Percentiles rank a stretch among this genome's conserved stretches.
Evolutionary conservation across 2,888 invertebrate genomes (phyloP).

Genomic region (Drosophila infuscata): DNA sequence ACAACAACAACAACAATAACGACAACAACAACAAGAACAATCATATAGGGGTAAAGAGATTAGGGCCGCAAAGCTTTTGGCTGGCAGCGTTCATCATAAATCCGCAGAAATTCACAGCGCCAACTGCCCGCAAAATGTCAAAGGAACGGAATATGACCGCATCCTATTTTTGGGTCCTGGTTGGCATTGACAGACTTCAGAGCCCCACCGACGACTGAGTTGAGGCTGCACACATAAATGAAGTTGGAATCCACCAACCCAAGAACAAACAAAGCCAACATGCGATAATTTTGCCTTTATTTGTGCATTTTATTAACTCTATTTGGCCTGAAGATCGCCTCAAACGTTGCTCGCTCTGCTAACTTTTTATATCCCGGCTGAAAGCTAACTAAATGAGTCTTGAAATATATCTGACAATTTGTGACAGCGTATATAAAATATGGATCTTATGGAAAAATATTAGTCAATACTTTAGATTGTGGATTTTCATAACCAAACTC

Average conservation of each 20-base stretch:
- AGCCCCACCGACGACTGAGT: not conserved
- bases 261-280: not conserved
- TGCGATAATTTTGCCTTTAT: not conserved
- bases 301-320: not conserved
- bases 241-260: not conserved
- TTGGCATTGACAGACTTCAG: slow-evolving; percentile 11
- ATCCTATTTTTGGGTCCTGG: not conserved
- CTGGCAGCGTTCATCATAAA: slow-evolving; percentile 34
- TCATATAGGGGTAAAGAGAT: slow-evolving; percentile 17
- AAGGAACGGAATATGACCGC: slow-evolving; percentile 9
- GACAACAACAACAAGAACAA: not conserved
- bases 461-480: not conserved
- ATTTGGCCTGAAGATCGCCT: not conserved
- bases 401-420: not conserved
- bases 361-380: not conserved
- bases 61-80: slow-evolving; percentile 33
- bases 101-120: slow-evolving; percentile 22
- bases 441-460: not conserved
- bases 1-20: not conserved
- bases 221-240: slow-evolving; percentile 3
- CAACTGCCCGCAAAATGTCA: slow-evolving; percentile 9
- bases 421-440: not conserved
- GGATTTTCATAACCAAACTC: not conserved
- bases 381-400: not conserved
- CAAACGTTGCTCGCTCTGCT: not conserved